Evolutionary conservation across 2,797 vertebrate genomes (phyloP).

Genomic region (Girardinus metallicus): DNA sequence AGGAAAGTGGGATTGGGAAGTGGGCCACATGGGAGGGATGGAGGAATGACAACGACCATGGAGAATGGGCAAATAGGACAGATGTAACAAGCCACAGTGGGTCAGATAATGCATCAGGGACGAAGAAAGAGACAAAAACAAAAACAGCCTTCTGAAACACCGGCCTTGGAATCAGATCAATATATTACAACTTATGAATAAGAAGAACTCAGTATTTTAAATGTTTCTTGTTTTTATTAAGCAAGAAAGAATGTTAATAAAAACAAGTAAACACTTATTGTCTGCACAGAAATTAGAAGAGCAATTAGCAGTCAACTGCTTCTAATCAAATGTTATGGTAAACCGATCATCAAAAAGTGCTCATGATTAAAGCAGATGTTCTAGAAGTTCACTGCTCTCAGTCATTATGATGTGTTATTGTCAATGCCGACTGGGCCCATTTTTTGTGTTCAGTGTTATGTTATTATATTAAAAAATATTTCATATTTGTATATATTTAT

Average conservation of each 20-base stretch:
- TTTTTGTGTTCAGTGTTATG: background rate
- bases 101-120: slow-evolving; percentile 70
- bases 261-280: background rate
- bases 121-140: slow-evolving; percentile 49
- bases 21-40: slow-evolving; percentile 53
- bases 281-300: background rate
- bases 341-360: background rate
- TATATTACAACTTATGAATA: background rate
- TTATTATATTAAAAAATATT: background rate
- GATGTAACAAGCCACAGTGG: slow-evolving; percentile 64
- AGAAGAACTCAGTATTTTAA: background rate
- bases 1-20: slow-evolving; percentile 44
- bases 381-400: background rate
- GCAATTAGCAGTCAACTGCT: background rate
- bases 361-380: background rate
- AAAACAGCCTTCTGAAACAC: slow-evolving; percentile 50
- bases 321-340: background rate
- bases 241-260: background rate
- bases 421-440: background rate
- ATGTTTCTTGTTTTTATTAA: background rate
- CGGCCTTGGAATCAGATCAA: background rate
- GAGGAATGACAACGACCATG: slow-evolving; percentile 40
- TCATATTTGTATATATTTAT: background rate
- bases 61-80: slow-evolving; percentile 47
- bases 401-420: background rate